Percentiles rank a stretch among this genome's conserved stretches.
Conservation (phyloP, 2,888 invertebrate species). For the Phorcus lineatus region DNA sequence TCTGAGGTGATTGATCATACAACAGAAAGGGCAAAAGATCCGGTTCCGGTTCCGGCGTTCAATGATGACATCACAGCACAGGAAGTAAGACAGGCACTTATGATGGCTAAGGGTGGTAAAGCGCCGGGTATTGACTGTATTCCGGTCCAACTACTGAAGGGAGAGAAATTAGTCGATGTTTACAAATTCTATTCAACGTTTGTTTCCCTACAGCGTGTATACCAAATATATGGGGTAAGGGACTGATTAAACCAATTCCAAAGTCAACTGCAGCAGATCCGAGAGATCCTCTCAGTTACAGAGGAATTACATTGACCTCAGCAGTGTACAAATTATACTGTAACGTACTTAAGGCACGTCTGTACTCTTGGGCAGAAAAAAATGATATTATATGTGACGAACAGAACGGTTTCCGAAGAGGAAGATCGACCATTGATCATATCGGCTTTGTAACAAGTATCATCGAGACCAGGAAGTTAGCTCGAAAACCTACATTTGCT, state of each 20-base stretch:
- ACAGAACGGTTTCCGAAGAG: too few species aligned
- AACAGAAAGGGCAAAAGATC: background rate
- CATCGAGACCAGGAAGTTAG: too few species aligned
- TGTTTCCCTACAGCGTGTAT: background rate
- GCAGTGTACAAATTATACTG: too few species aligned
- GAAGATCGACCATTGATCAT: too few species aligned
- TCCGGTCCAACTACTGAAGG: background rate
- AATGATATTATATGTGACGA: too few species aligned
- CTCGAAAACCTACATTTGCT: too few species aligned
- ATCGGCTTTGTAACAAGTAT: too few species aligned
- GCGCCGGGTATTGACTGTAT: background rate
- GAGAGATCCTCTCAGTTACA: background rate
- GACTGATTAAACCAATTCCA: background rate
- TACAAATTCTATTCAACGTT: background rate
- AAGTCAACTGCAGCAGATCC: background rate
- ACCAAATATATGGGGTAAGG: background rate
- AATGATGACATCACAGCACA: background rate
- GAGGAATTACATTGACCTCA: background rate
- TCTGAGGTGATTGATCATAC: too few species aligned
- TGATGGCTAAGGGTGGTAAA: background rate
- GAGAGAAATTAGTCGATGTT: background rate
- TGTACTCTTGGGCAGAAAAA: too few species aligned
- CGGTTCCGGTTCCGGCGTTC: background rate
- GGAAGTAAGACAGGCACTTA: background rate
- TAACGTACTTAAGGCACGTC: too few species aligned